These are phyloP conservation scores for Oegoconia quadripuncta DNA, from an alignment of 2,888 invertebrate species.

Conservation along the genomic window DNA sequence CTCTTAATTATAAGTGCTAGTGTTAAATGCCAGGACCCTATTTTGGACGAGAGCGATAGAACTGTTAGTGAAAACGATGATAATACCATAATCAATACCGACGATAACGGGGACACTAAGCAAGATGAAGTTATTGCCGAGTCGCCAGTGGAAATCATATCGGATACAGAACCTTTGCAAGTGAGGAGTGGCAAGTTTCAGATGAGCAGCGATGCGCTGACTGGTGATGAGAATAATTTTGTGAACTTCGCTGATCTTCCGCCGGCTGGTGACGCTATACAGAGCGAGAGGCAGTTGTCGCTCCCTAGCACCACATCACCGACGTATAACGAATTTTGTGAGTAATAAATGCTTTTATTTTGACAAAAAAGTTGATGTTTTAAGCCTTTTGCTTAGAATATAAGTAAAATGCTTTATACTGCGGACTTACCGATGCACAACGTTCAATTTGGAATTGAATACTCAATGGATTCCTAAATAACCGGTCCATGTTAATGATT, in stretches of 20 bases:
- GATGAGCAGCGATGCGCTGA: constrained; percentile 45
- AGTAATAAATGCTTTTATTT: constrained; percentile 22
- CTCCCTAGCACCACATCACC: constrained; percentile 41
- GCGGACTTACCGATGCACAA: no score
- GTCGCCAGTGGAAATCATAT: constrained; percentile 44
- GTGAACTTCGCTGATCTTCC: constrained; percentile 36
- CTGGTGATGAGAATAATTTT: constrained; percentile 42
- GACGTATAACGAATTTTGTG: constrained; percentile 61
- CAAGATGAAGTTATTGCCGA: constrained; percentile 28
- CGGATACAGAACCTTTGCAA: constrained; percentile 37
- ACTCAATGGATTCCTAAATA: no score
- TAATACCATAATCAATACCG: constrained; percentile 14
- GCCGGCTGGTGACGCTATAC: constrained; percentile 32
- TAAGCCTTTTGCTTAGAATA: no score
- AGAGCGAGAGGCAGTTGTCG: constrained; percentile 56
- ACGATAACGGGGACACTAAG: constrained; percentile 22
- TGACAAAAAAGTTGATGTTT: no score
- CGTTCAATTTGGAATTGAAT: no score
- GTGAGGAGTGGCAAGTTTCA: constrained; percentile 68
- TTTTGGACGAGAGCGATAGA: constrained; percentile 42
- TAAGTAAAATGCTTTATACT: no score
- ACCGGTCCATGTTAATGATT: no score
- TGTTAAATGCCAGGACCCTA: constrained; percentile 57
- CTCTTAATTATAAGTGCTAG: constrained; percentile 55
- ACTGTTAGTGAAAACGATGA: constrained; percentile 33